Percentiles rank a stretch among this genome's conserved stretches.
These are phyloP conservation scores for Heliothis virescens DNA, from an alignment of 1,140 invertebrate genomes.

Conservation along the genomic window DNA sequence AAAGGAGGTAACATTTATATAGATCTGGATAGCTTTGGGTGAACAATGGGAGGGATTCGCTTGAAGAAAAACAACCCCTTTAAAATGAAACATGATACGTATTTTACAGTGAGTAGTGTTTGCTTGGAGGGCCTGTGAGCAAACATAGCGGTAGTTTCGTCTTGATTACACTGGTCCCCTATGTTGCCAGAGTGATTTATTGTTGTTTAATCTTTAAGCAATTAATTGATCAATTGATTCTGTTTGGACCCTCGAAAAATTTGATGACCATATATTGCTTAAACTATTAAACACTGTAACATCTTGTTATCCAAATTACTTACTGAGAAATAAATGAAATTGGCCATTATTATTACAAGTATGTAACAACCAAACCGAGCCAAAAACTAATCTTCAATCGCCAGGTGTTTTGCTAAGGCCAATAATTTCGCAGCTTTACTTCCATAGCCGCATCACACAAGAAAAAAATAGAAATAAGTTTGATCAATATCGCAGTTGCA, in stretches of 20 bases:
- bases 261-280: neutral
- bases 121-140: too few species aligned
- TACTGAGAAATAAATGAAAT: too few species aligned
- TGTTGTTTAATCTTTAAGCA: neutral
- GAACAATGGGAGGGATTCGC: too few species aligned
- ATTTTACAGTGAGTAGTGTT: too few species aligned
- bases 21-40: neutral
- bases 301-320: too few species aligned
- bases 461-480: slow-evolving; percentile 31
- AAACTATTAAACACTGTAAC: too few species aligned
- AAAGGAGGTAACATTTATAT: neutral
- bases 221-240: neutral
- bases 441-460: neutral
- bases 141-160: neutral
- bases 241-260: neutral
- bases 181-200: slow-evolving; percentile 9
- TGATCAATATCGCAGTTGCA: slow-evolving; percentile 34
- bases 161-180: neutral
- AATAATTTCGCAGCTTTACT: slow-evolving; percentile 29
- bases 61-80: too few species aligned
- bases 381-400: neutral
- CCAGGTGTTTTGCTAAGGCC: slow-evolving; percentile 10
- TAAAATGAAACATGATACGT: too few species aligned
- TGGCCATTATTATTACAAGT: neutral
- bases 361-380: neutral